These are phyloP conservation scores for Hydra vulgaris DNA, from an alignment of 30 jellyfish, hydroid and myxozoan genomes.

Conservation along the genomic window DNA sequence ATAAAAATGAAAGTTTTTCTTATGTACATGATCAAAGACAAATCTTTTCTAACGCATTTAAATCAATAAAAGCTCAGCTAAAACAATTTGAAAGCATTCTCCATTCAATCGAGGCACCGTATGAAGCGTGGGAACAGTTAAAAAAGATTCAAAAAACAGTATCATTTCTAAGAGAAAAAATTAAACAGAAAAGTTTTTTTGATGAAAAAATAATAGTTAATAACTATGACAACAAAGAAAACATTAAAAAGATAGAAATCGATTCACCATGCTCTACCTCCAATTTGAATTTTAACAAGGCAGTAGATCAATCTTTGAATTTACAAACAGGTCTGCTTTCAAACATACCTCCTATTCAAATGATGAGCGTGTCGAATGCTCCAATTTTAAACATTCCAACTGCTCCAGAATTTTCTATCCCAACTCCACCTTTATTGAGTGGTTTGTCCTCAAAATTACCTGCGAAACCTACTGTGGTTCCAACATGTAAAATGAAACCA, in stretches of 20 bases:
- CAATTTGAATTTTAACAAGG: too few relatives aligned
- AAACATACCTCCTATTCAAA: neutral
- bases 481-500: slow-evolving; percentile 62
- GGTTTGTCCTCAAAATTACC: slow-evolving; percentile 24
- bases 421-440: slow-evolving; percentile 79
- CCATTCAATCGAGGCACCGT: slow-evolving; percentile 75
- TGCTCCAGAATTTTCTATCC: neutral
- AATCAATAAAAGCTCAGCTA: slow-evolving; percentile 64
- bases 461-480: slow-evolving; percentile 53
- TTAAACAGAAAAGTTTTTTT: too few relatives aligned
- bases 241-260: too few relatives aligned
- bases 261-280: too few relatives aligned
- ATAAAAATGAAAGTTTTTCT: slow-evolving; percentile 13
- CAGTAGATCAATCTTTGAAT: too few relatives aligned
- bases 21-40: slow-evolving; percentile 16
- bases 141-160: slow-evolving; percentile 63
- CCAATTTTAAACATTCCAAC: neutral
- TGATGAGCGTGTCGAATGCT: neutral
- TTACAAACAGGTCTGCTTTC: neutral
- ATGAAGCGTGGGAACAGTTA: slow-evolving; percentile 75
- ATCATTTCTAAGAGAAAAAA: slow-evolving; percentile 42
- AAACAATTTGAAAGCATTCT: slow-evolving; percentile 68
- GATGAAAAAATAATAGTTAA: too few relatives aligned
- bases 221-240: too few relatives aligned
- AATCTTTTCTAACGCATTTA: slow-evolving; percentile 40